Conservation (phyloP, 1,140 invertebrate species). For the Neotoxoptera formosana region DNA sequence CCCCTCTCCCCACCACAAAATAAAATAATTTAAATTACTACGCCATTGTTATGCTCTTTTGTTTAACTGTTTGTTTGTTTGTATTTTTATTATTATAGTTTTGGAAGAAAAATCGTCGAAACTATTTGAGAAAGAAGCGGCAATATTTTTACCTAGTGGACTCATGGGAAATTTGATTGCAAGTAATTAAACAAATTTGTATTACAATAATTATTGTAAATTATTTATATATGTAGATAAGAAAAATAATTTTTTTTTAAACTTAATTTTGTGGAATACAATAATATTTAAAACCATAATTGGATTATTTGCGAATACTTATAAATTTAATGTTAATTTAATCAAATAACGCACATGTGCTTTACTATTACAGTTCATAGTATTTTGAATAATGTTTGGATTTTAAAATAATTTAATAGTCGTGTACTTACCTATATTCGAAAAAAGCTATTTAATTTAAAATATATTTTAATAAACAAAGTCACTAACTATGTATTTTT, state of each 20-base stretch:
- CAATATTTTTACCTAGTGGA: constrained; percentile 87
- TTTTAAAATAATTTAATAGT: not conserved
- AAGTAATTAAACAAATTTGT: constrained; percentile 67
- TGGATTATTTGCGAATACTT: not conserved
- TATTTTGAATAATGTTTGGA: not conserved
- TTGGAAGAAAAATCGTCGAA: constrained; percentile 79
- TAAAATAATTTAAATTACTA: too few relatives aligned
- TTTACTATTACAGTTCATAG: not conserved
- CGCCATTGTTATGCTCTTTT: not conserved
- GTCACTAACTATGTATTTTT: too few relatives aligned
- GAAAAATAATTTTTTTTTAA: too few relatives aligned
- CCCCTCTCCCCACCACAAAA: too few relatives aligned
- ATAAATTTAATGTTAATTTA: not conserved
- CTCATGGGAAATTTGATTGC: constrained; percentile 95
- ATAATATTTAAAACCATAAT: not conserved
- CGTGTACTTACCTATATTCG: not conserved
- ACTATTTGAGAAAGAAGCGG: constrained; percentile 87
- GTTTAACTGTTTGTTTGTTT: not conserved
- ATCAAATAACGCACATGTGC: not conserved
- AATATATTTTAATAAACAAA: too few relatives aligned
- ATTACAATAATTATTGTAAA: too few relatives aligned
- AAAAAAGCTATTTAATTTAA: not conserved
- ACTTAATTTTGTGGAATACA: not conserved
- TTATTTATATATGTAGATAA: too few relatives aligned
- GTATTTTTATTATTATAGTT: constrained; percentile 65